Conservation (phyloP, 1,140 invertebrate species). For the Bombus sibiricus region DNA sequence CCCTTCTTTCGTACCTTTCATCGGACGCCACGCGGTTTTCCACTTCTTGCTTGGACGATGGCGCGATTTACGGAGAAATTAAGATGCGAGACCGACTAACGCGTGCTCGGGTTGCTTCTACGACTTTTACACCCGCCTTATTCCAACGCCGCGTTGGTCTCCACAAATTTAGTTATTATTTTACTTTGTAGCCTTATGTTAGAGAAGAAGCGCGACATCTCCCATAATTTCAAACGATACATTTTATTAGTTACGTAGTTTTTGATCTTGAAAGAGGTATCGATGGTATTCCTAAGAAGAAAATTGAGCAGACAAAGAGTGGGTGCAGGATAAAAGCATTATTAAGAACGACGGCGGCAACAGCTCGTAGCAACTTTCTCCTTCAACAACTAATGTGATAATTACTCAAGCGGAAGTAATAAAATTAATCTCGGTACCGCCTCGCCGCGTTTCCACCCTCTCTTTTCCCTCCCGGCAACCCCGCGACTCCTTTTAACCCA, state of each 20-base stretch:
- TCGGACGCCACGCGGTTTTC: constrained; percentile 6
- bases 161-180: not conserved
- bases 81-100: constrained; percentile 21
- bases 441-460: constrained; percentile 32
- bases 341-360: not conserved
- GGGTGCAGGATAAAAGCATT: not conserved
- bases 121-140: not conserved
- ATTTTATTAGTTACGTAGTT: not conserved
- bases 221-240: not conserved
- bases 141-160: not conserved
- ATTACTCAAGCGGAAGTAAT: constrained; percentile 74
- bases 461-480: not conserved
- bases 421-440: constrained; percentile 71
- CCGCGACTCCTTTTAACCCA: constrained; percentile 42
- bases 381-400: constrained; percentile 70
- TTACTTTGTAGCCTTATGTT: no score
- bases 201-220: not conserved
- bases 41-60: not conserved
- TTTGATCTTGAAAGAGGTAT: not conserved
- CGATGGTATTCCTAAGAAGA: not conserved
- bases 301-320: not conserved
- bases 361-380: constrained; percentile 49
- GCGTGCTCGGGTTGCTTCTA: not conserved
- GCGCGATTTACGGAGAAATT: constrained; percentile 43
- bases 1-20: constrained; percentile 10